phyloP scores from a whole-genome alignment of 2,888 invertebrate genomes.

The Lasioglossum zephyrum region DNA sequence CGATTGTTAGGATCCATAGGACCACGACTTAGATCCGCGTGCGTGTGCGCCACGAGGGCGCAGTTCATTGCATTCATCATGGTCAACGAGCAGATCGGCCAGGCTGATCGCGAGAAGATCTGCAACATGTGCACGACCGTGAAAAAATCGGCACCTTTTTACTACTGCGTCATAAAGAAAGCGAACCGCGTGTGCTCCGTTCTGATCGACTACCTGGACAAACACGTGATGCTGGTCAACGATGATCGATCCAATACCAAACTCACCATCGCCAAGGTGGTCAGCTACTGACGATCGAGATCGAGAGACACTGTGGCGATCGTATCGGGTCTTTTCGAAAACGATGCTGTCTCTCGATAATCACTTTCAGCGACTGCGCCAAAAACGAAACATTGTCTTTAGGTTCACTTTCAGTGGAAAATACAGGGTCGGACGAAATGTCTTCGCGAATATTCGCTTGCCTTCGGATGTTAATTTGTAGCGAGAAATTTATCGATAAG shows the following conservation, averaged over 20 bases:
- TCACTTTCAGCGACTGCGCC: background rate
- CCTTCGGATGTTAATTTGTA: background rate
- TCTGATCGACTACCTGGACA: conserved; percentile 70
- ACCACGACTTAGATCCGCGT: conserved; percentile 63
- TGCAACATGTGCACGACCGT: conserved; percentile 57
- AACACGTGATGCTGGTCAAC: conserved; percentile 44
- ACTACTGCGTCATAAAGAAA: conserved; percentile 62
- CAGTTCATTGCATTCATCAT: conserved; percentile 74
- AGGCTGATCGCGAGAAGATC: conserved; percentile 66
- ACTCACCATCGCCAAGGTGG: conserved; percentile 12
- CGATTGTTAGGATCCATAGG: conserved; percentile 72
- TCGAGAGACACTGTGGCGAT: background rate
- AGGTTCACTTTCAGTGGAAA: too few species aligned
- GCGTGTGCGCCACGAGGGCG: conserved; percentile 60
- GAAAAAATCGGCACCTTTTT: conserved; percentile 71
- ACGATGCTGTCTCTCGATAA: background rate
- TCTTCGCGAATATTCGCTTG: background rate
- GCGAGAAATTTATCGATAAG: background rate
- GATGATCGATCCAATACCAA: conserved; percentile 8
- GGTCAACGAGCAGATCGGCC: conserved; percentile 68
- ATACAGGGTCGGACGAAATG: too few species aligned
- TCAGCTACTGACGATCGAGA: background rate
- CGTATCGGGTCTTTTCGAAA: background rate
- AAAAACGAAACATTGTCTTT: background rate
- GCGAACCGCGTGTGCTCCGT: conserved; percentile 58